phyloP scores from a whole-genome alignment of 2,797 vertebrate species.

The Adrianichthys oophorus region DNA sequence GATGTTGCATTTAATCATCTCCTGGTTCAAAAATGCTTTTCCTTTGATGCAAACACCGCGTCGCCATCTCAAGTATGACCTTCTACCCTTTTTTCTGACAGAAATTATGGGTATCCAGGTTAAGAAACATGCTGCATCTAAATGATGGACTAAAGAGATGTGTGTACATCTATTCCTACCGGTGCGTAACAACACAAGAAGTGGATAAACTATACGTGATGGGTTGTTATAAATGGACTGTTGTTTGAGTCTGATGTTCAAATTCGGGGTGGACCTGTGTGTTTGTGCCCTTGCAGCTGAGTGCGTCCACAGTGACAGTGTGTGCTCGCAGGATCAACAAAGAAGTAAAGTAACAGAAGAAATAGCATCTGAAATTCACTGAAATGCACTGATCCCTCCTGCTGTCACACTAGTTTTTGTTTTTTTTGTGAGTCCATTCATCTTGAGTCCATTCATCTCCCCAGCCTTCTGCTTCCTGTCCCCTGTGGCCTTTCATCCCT shows the following conservation, averaged over 20 bases:
- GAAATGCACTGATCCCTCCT: conserved; percentile 33
- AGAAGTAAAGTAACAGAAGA: conserved; percentile 55
- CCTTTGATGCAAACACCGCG: no score
- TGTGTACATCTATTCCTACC: not conserved
- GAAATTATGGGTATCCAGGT: conserved; percentile 6
- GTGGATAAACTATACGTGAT: conserved; percentile 22
- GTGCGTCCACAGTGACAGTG: conserved; percentile 43
- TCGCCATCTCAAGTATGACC: conserved; percentile 16
- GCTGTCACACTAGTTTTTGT: conserved; percentile 33
- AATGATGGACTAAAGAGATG: conserved; percentile 1
- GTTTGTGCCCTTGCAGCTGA: conserved; percentile 29
- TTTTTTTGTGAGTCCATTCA: conserved; percentile 20
- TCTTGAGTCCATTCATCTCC: conserved; percentile 30
- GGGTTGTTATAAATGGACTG: conserved; percentile 14
- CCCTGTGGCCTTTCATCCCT: not conserved
- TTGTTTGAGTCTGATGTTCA: no score
- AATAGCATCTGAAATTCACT: conserved; percentile 37
- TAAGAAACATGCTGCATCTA: conserved; percentile 6
- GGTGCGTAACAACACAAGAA: conserved; percentile 15
- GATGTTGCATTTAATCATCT: conserved; percentile 13
- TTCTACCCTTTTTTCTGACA: conserved; percentile 10
- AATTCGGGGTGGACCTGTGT: no score
- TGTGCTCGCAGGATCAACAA: conserved; percentile 54
- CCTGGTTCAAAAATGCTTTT: not conserved
- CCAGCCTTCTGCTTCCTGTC: conserved; percentile 6